Evolutionary conservation across 2,888 invertebrate species (phyloP).

Genomic region (Sinohyriopsis cumingii): DNA sequence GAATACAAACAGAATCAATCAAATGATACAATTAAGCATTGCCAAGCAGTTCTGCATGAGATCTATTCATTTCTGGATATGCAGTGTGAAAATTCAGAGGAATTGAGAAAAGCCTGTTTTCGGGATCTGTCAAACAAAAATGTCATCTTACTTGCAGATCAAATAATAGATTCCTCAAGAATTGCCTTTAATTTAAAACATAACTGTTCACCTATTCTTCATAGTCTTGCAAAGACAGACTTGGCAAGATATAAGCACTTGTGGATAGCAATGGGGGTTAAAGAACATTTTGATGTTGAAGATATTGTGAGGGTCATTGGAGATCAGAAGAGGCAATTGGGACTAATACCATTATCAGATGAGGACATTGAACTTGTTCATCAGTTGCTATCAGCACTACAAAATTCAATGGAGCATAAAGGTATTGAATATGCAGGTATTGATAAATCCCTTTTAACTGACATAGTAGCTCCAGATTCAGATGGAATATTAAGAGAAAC

Average conservation of each 20-base stretch:
- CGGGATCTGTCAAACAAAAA: too few species aligned
- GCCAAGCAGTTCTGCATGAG: not conserved
- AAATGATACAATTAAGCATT: too few species aligned
- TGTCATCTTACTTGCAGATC: too few species aligned
- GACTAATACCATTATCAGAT: not conserved
- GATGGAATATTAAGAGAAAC: conserved; percentile 35
- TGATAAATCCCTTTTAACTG: conserved; percentile 11
- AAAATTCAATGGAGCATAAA: not conserved
- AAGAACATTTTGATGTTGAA: conserved; percentile 1
- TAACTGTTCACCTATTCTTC: too few species aligned
- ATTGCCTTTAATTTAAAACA: too few species aligned
- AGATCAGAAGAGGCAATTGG: too few species aligned
- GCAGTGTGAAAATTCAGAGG: not conserved
- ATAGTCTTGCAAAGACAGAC: too few species aligned
- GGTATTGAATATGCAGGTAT: not conserved
- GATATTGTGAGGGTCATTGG: not conserved
- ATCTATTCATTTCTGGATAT: conserved; percentile 7
- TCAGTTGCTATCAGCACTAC: conserved; percentile 8
- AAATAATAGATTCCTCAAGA: too few species aligned
- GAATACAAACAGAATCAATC: too few species aligned
- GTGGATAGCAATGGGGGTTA: not conserved
- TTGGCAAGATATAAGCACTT: too few species aligned
- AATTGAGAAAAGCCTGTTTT: too few species aligned
- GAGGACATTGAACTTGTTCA: conserved; percentile 2
- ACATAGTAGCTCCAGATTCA: conserved; percentile 43